Evolutionary conservation across 2,888 invertebrate species (phyloP).

Genomic region (Lasioglossum vierecki): DNA sequence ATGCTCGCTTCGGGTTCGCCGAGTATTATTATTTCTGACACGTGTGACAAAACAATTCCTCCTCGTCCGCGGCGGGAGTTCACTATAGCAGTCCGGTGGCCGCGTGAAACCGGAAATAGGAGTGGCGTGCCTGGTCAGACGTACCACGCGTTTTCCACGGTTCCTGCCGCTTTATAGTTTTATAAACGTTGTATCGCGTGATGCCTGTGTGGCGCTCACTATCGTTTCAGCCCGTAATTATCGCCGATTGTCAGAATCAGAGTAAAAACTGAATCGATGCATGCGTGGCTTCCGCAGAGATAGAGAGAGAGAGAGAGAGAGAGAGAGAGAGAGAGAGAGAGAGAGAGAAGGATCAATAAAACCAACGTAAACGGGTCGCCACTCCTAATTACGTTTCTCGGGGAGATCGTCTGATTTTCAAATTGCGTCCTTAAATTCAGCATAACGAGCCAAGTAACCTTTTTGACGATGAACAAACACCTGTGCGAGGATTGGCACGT

Average conservation of each 20-base stretch:
- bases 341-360: not conserved
- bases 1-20: not conserved
- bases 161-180: constrained; percentile 26
- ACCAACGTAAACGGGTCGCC: not conserved
- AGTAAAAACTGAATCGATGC: not conserved
- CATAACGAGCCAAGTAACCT: not conserved
- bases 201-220: not conserved
- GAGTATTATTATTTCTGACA: constrained; percentile 32
- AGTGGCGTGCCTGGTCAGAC: constrained; percentile 26
- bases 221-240: constrained; percentile 5
- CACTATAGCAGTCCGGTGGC: constrained; percentile 9
- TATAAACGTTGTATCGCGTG: constrained; percentile 32
- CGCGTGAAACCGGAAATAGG: constrained; percentile 49
- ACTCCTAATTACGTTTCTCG: not conserved
- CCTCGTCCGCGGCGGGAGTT: not conserved
- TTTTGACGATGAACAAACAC: not conserved
- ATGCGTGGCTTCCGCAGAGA: not conserved
- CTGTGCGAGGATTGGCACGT: not conserved
- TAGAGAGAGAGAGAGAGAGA: not conserved
- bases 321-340: not conserved
- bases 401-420: not conserved
- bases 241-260: constrained; percentile 18
- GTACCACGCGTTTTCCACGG: constrained; percentile 12
- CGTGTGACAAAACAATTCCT: constrained; percentile 40
- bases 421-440: not conserved